These are phyloP conservation scores for Leptarthrus brevirostris DNA, from an alignment of 2,888 invertebrate species.

Conservation along the genomic window DNA sequence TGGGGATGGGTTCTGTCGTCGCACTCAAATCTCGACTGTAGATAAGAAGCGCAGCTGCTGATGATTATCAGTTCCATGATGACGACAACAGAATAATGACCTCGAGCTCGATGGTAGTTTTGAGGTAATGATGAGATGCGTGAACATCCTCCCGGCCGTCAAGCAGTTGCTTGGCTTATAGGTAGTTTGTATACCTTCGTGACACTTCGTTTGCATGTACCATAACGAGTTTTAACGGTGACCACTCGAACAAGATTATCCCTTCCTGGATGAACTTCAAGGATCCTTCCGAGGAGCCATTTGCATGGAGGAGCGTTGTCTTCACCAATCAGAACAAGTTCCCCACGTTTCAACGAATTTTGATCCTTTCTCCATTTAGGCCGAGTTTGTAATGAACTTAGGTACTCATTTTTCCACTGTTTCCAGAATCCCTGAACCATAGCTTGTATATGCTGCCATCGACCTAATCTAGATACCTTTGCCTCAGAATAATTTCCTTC, in stretches of 20 bases:
- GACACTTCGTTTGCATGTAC: background rate
- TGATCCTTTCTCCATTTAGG: constrained; percentile 55
- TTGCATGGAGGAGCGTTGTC: constrained; percentile 54
- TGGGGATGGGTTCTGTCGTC: no score
- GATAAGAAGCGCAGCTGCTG: no score
- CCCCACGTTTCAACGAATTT: constrained; percentile 49
- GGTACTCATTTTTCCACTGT: constrained; percentile 57
- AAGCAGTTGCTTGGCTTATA: background rate
- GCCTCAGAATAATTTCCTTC: background rate
- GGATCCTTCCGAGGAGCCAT: constrained; percentile 57
- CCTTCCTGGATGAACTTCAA: constrained; percentile 54
- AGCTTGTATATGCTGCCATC: constrained; percentile 57
- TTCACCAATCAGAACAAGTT: constrained; percentile 57
- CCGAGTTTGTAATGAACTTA: constrained; percentile 56
- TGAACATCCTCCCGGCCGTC: no score
- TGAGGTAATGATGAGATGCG: no score
- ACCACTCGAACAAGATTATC: constrained; percentile 56
- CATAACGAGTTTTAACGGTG: constrained; percentile 1
- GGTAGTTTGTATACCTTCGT: background rate
- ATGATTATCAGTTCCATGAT: no score
- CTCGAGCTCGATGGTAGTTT: no score
- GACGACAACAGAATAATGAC: no score
- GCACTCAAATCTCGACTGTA: no score
- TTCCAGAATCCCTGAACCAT: constrained; percentile 57
- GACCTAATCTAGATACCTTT: constrained; percentile 25